These are phyloP conservation scores for Malacosoma neustria DNA, from an alignment of 2,888 invertebrate species.

Conservation along the genomic window DNA sequence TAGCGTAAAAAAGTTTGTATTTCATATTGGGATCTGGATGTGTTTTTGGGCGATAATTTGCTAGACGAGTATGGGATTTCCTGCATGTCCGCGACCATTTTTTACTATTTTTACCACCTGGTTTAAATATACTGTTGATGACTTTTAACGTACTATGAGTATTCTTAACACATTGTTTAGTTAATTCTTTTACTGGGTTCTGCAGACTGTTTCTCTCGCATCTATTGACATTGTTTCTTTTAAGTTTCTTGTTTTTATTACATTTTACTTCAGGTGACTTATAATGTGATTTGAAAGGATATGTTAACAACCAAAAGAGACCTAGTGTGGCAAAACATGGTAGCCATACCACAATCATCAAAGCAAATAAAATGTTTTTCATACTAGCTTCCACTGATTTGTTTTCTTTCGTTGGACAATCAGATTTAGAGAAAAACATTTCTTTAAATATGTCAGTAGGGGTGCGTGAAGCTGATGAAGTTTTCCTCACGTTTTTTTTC, in stretches of 20 bases:
- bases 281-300: constrained; percentile 20
- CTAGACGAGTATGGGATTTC: constrained; percentile 1
- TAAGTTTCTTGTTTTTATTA: constrained; percentile 6
- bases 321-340: constrained; percentile 30
- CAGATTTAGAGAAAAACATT: background rate
- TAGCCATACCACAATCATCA: constrained; percentile 30
- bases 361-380: constrained; percentile 20
- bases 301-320: constrained; percentile 27
- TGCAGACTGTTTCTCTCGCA: background rate
- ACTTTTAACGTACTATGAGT: background rate
- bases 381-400: constrained; percentile 9
- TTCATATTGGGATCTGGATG: constrained; percentile 23
- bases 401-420: background rate
- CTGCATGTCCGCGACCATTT: background rate
- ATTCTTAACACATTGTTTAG: background rate
- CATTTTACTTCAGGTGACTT: background rate
- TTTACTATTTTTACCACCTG: background rate
- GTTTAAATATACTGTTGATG: background rate
- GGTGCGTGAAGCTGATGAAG: too few relatives aligned
- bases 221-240: constrained; percentile 2
- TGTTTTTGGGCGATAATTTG: background rate
- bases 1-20: constrained; percentile 24
- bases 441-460: background rate
- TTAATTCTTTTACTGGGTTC: background rate
- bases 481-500: too few relatives aligned